Base-by-base conservation (phyloP, 2,113 vertebrate genomes). In the Chaenogobius annularis region DNA sequence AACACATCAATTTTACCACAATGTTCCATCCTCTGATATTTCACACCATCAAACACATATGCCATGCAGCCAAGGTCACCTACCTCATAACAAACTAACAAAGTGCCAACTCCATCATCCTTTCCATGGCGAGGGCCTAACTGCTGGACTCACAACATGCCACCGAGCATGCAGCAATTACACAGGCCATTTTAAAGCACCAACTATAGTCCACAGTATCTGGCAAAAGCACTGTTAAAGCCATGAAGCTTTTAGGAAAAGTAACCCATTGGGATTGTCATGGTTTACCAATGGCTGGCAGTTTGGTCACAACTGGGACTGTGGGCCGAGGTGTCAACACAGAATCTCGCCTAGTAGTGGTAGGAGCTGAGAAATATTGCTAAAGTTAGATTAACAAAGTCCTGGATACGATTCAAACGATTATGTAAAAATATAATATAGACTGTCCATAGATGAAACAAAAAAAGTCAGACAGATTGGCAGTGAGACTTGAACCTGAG, bases 331-430 rank as follows among this genome's bases (percentile, higher is more conserved):
- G 52, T 54, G 85, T 89, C 15, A 85, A 75, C 79, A 83, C 55
- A 78, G 80, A 77, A 77, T 83, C 80, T 85, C 85, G 86, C 74
- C 26, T 89, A 88, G 89, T 77, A 70, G 86, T 83, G 68, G 80
- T 78, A 69, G 91, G 69, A 80, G 89, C 90, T 92, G 85, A 85
- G 85, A 87, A 91, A 90, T 82, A 91, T 86, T 90, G 68, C 84
- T 52, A 59, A 74, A 7, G 17, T 90, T 89, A 91, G 70, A 46
- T 78, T 67, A 58, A 58, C 23, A 58, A 80, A 77, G 46, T 74
- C 50, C 64, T 72, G 52, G 50, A 72, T 7, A 72, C 69, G 56
- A 7, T 70, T 37, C 3, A 68, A 40, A 50, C 46, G 10, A 58
- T 35, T 20, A 11, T 63, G 20, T 61, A 56, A 79, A 66, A 23